phyloP scores from a whole-genome alignment of 2,888 invertebrate genomes.

The Poecilobothrus nobilitatus region DNA sequence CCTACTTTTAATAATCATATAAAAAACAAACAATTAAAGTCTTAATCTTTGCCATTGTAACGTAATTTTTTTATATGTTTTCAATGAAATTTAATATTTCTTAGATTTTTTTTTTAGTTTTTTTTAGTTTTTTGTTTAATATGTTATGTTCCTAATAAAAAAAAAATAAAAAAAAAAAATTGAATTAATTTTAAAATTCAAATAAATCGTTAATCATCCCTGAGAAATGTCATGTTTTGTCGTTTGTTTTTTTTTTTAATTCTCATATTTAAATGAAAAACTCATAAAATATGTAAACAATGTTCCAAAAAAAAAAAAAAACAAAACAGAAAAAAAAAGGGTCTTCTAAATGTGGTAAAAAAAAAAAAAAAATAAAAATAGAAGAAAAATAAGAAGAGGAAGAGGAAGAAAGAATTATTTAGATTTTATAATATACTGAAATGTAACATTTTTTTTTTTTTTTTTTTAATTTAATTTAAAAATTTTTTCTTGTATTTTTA shows the following conservation, averaged over 20 bases:
- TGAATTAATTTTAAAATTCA: background rate
- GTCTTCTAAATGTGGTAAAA: no score
- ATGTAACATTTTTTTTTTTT: no score
- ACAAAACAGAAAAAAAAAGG: background rate
- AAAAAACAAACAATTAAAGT: no score
- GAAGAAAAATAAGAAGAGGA: no score
- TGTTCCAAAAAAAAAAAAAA: background rate
- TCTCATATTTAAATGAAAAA: background rate
- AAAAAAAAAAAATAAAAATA: no score
- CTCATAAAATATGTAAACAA: background rate
- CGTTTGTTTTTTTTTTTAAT: background rate
- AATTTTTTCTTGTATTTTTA: no score
- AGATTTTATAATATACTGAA: no score
- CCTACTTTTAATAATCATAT: no score
- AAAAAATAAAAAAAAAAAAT: background rate
- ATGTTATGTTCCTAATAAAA: background rate
- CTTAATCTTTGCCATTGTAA: no score
- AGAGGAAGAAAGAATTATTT: no score
- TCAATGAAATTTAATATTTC: background rate
- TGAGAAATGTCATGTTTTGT: background rate
- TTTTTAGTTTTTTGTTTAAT: no score
- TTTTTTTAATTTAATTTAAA: no score
- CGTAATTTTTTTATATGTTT: background rate
- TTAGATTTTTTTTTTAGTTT: background rate
- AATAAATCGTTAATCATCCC: conserved; percentile 1